Base-by-base conservation (phyloP, 2,113 vertebrate genomes). In the Corythornis cristatus region DNA sequence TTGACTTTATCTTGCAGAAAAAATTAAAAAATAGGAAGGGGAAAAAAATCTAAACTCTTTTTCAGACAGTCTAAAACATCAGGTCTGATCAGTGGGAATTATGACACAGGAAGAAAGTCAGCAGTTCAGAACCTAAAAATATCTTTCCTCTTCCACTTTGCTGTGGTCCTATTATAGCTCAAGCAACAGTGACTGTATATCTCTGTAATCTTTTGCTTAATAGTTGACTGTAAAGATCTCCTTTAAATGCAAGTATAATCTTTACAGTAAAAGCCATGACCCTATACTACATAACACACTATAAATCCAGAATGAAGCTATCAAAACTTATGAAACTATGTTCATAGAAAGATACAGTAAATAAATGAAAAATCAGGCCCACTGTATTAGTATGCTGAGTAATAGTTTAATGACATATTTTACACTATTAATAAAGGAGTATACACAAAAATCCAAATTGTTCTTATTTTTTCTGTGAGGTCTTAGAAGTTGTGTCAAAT, bases 91-190 rank as follows among this genome's bases (percentile, higher is more conserved):
- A 83, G n/a, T 29, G 20, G 84, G 54, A 94, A 93, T 91, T 71
- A 92, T 79, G 70, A 70, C 75, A 95, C 93, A 94, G 91, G 91
- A 96, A 95, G 86, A 96, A 94, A 94, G 91, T 20, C 65, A 87
- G 80, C 40, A 92, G 83, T 66, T 89, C 22, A 33, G 54, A 92
- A 12, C 5, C 91, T 95, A 96, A 94, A 96, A 94, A 96, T 96
- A 95, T 86, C 75, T 92, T 93, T 80, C 73, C 77, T 95, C 48
- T 95, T 95, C 78, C 84, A 92, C 82, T 91, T 94, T 77, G 51
- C 75, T 48, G 35, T 85, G 48, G 64, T 83, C 57, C 67, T 70
- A 71, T 89, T 91, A 89, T 83, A 95, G 75, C 46, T 89, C 68
- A 89, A 96, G 82, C 78, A 94, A 89, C 51, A 85, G 43, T 31